Evolutionary conservation across 2,888 invertebrate genomes (phyloP).

Genomic region (Hypercompe scribonia): DNA sequence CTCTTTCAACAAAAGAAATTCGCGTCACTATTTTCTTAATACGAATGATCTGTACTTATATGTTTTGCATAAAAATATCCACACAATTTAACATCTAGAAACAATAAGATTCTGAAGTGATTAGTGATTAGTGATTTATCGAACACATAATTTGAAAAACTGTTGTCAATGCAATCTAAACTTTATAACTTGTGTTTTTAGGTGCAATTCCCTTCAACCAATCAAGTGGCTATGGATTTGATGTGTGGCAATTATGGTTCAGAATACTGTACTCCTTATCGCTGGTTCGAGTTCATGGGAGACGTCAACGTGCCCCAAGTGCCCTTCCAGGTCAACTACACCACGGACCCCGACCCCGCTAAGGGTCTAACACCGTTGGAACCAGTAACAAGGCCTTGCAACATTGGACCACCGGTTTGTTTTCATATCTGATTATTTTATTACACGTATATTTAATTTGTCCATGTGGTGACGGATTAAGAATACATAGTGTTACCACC

Average conservation of each 20-base stretch:
- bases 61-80: background rate
- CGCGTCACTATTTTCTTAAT: too few relatives aligned
- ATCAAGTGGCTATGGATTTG: slow-evolving; percentile 91
- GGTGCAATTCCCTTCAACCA: slow-evolving; percentile 93
- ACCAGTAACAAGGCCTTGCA: slow-evolving; percentile 89
- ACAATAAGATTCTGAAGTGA: background rate
- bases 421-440: background rate
- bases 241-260: slow-evolving; percentile 94
- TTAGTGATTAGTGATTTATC: background rate
- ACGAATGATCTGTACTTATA: too few relatives aligned
- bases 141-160: background rate
- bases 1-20: too few relatives aligned
- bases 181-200: slow-evolving; percentile 49
- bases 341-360: slow-evolving; percentile 81
- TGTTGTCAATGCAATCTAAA: background rate
- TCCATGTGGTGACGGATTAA: too few relatives aligned
- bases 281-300: slow-evolving; percentile 91
- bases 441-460: too few relatives aligned
- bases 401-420: slow-evolving; percentile 77
- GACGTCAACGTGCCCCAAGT: slow-evolving; percentile 86
- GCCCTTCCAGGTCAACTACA: slow-evolving; percentile 92
- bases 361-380: slow-evolving; percentile 86
- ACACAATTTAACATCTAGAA: background rate
- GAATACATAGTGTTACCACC: too few relatives aligned
- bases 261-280: slow-evolving; percentile 89